phyloP scores from a whole-genome alignment of 2,888 invertebrate species.

The Plutella xylostella region DNA sequence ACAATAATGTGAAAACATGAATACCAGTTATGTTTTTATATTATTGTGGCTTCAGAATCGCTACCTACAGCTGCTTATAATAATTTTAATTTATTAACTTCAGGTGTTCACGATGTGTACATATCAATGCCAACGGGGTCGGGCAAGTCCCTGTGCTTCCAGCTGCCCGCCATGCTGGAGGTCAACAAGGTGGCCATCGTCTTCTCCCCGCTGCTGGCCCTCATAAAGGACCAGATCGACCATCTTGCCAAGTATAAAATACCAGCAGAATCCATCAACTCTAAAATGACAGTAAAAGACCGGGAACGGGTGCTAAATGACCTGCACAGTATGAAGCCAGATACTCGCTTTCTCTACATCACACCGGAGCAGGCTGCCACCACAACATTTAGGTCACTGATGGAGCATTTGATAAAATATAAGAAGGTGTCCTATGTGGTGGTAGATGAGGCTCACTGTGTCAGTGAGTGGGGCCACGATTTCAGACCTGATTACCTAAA shows the following conservation, averaged over 20 bases:
- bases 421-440: constrained; percentile 89
- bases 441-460: constrained; percentile 98
- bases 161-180: constrained; percentile 90
- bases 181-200: constrained; percentile 89
- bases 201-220: constrained; percentile 94
- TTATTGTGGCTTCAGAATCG: too few species aligned
- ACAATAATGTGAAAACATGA: too few species aligned
- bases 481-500: constrained; percentile 96
- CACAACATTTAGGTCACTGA: constrained; percentile 75
- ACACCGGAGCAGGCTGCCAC: constrained; percentile 97
- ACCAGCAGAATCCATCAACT: constrained; percentile 90
- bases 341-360: constrained; percentile 89
- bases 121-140: constrained; percentile 99
- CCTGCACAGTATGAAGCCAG: constrained; percentile 78
- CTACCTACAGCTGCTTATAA: too few species aligned
- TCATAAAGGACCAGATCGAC: constrained; percentile 97
- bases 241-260: constrained; percentile 84
- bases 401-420: constrained; percentile 77
- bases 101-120: constrained; percentile 90
- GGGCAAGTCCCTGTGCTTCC: constrained; percentile 98
- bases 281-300: constrained; percentile 85
- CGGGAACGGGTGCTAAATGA: constrained; percentile 82
- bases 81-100: too few species aligned
- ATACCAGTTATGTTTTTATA: too few species aligned
- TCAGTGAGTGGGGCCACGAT: constrained; percentile 99